Conservation (phyloP, 2,113 vertebrate species). For the Oreochromis niloticus region DNA sequence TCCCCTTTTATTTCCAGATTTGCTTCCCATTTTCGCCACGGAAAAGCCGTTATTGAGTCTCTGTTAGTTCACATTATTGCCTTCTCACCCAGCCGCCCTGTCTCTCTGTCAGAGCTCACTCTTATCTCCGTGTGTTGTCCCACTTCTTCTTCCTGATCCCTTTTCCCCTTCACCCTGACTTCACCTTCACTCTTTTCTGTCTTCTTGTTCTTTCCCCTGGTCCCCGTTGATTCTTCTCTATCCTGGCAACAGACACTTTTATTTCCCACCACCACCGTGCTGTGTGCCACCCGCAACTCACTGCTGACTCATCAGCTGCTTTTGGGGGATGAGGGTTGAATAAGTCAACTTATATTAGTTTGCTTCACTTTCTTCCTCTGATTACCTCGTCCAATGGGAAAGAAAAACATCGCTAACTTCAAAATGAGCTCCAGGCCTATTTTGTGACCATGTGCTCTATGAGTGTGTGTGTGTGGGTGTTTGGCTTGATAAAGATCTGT, state of each 20-base stretch:
- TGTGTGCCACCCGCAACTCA: background rate
- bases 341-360: conserved; percentile 28
- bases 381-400: conserved; percentile 39
- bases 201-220: background rate
- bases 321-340: background rate
- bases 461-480: background rate
- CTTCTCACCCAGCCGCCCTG: background rate
- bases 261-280: conserved; percentile 8
- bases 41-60: background rate
- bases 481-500: background rate
- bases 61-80: background rate
- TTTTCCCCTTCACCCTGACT: background rate
- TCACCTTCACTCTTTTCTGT: conserved; percentile 10
- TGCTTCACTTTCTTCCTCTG: conserved; percentile 21
- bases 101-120: conserved; percentile 2
- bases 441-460: background rate
- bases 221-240: conserved; percentile 1
- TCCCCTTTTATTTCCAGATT: background rate
- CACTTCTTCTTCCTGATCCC: background rate
- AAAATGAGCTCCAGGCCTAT: conserved; percentile 10
- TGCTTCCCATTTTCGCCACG: background rate
- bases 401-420: conserved; percentile 21
- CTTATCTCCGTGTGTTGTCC: conserved; percentile 5
- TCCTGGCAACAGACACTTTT: conserved; percentile 14
- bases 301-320: conserved; percentile 41